Evolutionary conservation across 2,113 vertebrate genomes (phyloP).

Genomic region (Sapajus apella): DNA sequence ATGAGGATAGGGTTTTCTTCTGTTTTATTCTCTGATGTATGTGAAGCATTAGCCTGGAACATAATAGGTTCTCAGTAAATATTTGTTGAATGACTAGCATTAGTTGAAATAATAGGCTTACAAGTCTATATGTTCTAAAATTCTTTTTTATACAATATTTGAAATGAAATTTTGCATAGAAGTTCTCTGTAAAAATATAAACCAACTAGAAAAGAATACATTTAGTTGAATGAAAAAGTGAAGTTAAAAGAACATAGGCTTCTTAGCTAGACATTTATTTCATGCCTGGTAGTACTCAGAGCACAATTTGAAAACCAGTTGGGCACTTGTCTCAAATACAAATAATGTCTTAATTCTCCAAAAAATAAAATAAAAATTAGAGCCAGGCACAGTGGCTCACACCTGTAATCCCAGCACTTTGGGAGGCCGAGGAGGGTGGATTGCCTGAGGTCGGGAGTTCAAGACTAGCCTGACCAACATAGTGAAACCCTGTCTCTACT

Average conservation of each 20-base stretch:
- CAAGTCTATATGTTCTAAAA: not conserved
- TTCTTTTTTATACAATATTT: not conserved
- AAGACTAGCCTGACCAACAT: no score
- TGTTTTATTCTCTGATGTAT: not conserved
- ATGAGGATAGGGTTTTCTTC: not conserved
- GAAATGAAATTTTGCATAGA: not conserved
- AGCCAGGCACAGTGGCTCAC: no score
- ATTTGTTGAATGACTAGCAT: not conserved
- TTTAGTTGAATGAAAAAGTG: not conserved
- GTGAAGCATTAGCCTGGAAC: not conserved
- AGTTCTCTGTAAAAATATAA: slow-evolving; percentile 11
- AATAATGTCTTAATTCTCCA: not conserved
- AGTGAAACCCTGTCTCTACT: no score
- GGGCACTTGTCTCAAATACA: not conserved
- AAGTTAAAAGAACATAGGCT: not conserved
- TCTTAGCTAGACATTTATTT: not conserved
- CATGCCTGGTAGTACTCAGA: not conserved
- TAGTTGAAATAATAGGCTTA: not conserved
- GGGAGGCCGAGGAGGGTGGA: no score
- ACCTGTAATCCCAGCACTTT: no score
- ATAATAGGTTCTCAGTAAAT: not conserved
- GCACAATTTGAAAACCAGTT: slow-evolving; percentile 6
- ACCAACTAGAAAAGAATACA: not conserved
- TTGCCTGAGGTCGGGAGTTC: no score
- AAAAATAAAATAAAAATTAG: not conserved